Base-by-base conservation (phyloP, 64 coral and sea anemone genomes). In the Montipora cactus region DNA sequence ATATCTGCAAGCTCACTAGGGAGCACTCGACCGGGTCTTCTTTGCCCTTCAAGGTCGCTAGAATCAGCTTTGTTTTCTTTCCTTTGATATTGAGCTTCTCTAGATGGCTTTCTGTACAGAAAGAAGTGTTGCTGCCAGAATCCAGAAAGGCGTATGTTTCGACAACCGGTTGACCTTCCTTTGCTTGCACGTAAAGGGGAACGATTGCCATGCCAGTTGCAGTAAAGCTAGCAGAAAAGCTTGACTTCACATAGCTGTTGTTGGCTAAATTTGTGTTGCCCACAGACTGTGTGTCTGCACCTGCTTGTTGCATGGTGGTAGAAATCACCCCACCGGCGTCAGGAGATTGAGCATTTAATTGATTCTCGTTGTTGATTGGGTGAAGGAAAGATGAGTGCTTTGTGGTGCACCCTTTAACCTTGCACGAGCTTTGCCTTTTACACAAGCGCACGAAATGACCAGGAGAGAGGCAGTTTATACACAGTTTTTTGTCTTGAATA, bases 81-180 rank as follows among this genome's bases (percentile, higher is more conserved):
- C 25, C 25, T 25, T 25, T 25, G 25, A 25, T 25, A 25, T 25
- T 25, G 25, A 25, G 1, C 1, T 25, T 25, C 25, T 25, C 25
- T 25, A 25, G 25, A 25, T 1, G 25, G 25, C 25, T 25, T 25
- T 25, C 25, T 25, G 25, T 25, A 25, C 25, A 25, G 1, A 25
- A 25, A 1, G 25, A 25, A 25, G 25, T 25, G 25, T 25, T 25
- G 25, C 25, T 25, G 25, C 25, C 25, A 25, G 25, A 25, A 46
- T 90, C 88, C 4, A 80, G 76, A 22, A 91, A 91, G 11, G 77
- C 89, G 68, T 81, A 81, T 7, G 76, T 91, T 70, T 91, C 61
- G 5, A 91, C 47, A 5, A 77, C 53, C 67, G 47, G 3, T 67
- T 76, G 19, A 59, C 75, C n/a, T 75, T 2, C 47, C 47, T 55